These are phyloP conservation scores for Melanogrammus aeglefinus DNA, from an alignment of 2,797 vertebrate species.

Conservation along the genomic window DNA sequence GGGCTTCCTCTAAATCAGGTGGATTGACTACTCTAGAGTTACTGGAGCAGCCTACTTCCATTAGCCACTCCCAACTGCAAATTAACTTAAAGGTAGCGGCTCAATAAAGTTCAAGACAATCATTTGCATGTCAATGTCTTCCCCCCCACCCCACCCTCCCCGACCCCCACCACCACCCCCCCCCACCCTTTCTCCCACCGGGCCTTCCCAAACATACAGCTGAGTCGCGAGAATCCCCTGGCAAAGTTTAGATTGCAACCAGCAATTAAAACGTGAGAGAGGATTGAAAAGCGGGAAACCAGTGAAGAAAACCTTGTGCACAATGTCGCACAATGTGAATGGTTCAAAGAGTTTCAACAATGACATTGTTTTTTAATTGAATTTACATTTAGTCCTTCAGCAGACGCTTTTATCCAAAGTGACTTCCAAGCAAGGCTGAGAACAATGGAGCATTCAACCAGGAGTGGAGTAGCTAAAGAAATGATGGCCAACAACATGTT, in stretches of 20 bases:
- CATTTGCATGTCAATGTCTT: constrained; percentile 78
- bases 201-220: constrained; percentile 64
- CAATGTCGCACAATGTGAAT: no score
- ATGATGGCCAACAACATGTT: no score
- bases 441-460: no score
- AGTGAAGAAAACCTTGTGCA: neutral
- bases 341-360: no score
- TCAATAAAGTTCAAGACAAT: constrained; percentile 76
- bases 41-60: constrained; percentile 76
- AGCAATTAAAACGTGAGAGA: constrained; percentile 56
- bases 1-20: constrained; percentile 77
- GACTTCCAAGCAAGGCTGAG: no score
- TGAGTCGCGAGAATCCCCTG: constrained; percentile 58
- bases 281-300: constrained; percentile 47
- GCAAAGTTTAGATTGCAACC: constrained; percentile 38
- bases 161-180: no score
- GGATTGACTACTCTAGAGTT: constrained; percentile 77
- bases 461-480: no score
- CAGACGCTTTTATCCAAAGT: no score
- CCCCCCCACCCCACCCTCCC: no score
- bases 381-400: no score
- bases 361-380: no score
- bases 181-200: neutral
- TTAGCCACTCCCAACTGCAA: constrained; percentile 78
- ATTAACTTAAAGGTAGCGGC: constrained; percentile 79